Conservation (phyloP, 2,797 vertebrate species). For the Gallirallus australis region DNA sequence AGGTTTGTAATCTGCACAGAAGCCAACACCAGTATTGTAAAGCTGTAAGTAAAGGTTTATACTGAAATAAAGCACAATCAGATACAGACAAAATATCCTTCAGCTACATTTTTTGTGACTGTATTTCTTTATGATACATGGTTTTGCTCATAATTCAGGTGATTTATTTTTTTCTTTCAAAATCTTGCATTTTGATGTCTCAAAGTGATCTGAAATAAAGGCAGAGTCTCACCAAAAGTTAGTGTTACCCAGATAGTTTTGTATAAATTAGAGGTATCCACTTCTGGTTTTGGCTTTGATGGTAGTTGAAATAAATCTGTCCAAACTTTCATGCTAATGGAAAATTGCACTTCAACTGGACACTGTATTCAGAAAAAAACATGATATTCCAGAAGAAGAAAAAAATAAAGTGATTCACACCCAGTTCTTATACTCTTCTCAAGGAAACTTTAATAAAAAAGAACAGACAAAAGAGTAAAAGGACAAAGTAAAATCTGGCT, state of each 20-base stretch:
- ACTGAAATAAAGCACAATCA: constrained; percentile 33
- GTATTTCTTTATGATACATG: neutral
- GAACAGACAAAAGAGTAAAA: neutral
- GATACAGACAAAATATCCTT: neutral
- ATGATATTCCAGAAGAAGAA: neutral
- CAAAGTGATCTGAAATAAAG: neutral
- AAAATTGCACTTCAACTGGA: neutral
- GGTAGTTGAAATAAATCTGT: neutral
- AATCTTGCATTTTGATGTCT: neutral
- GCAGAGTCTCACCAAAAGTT: neutral
- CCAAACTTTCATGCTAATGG: neutral
- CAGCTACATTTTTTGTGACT: neutral
- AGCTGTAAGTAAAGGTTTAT: constrained; percentile 81
- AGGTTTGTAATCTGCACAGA: constrained; percentile 83
- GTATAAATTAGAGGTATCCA: neutral
- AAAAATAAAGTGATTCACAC: neutral
- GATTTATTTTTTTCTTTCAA: neutral
- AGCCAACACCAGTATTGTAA: constrained; percentile 84
- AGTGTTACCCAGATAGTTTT: neutral
- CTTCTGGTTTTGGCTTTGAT: neutral
- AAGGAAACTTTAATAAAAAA: neutral
- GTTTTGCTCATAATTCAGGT: neutral
- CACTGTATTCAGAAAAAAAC: neutral
- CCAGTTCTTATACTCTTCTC: neutral
- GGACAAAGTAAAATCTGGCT: neutral